Conservation (phyloP, 2,113 vertebrate genomes). For the Sorex araneus region DNA sequence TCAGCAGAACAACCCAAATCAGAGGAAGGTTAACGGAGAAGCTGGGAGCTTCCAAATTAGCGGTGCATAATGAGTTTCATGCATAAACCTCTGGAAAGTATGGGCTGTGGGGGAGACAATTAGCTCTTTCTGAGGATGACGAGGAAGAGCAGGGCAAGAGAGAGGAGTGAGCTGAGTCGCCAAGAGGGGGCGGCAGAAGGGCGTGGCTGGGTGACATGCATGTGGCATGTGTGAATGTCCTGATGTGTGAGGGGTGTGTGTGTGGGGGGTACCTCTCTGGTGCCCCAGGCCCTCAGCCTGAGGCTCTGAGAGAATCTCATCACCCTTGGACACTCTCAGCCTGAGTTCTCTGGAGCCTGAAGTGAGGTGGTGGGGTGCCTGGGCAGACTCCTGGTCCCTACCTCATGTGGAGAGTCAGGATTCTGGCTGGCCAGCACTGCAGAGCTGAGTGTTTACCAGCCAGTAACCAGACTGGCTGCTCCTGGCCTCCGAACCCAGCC, state of each 20-base stretch:
- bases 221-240: background rate
- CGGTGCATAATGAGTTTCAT: slow-evolving; percentile 88
- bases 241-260: background rate
- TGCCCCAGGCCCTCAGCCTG: background rate
- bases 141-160: slow-evolving; percentile 55
- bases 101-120: slow-evolving; percentile 87
- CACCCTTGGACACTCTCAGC: background rate
- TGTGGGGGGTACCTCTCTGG: background rate
- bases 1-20: slow-evolving; percentile 82
- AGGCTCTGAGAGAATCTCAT: background rate
- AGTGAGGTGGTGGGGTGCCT: background rate
- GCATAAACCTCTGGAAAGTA: slow-evolving; percentile 88
- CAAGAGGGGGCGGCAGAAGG: background rate
- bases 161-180: background rate
- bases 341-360: background rate
- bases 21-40: slow-evolving; percentile 86
- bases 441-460: background rate
- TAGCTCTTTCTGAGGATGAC: slow-evolving; percentile 79
- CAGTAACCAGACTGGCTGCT: background rate
- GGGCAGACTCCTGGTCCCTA: background rate
- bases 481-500: background rate
- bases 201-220: background rate
- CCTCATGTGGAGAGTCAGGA: background rate
- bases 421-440: background rate
- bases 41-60: slow-evolving; percentile 89